These are phyloP conservation scores for Lordiphosa collinella DNA, from an alignment of 1,140 invertebrate species.

Conservation along the genomic window DNA sequence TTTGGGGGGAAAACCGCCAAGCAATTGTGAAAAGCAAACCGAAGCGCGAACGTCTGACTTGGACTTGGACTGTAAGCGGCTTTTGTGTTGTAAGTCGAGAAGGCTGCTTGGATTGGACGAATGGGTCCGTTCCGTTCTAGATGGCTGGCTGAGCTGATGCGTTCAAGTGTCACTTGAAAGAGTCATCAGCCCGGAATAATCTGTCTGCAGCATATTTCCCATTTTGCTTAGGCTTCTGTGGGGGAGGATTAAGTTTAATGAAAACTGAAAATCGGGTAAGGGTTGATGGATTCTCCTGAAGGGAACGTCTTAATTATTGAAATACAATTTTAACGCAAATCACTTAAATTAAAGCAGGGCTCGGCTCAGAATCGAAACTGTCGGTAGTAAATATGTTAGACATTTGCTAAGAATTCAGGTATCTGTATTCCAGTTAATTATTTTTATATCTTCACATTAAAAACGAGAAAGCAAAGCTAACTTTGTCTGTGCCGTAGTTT, in stretches of 20 bases:
- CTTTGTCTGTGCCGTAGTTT: too few species aligned
- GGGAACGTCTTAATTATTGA: too few species aligned
- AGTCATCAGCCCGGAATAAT: slow-evolving; percentile 46
- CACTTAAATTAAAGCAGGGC: too few species aligned
- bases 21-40: slow-evolving; percentile 5
- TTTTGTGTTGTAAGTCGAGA: slow-evolving; percentile 25
- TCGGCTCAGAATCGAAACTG: too few species aligned
- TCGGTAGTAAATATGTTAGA: too few species aligned
- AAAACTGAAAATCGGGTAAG: not conserved
- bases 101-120: slow-evolving; percentile 4
- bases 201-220: slow-evolving; percentile 31
- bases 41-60: slow-evolving; percentile 15
- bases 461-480: too few species aligned
- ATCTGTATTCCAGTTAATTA: too few species aligned
- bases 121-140: slow-evolving; percentile 6
- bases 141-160: slow-evolving; percentile 15
- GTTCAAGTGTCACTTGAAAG: slow-evolving; percentile 45
- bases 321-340: too few species aligned
- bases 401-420: too few species aligned
- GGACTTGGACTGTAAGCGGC: slow-evolving; percentile 28
- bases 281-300: not conserved
- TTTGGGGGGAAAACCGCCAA: slow-evolving; percentile 19
- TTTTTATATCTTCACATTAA: too few species aligned
- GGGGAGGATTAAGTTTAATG: slow-evolving; percentile 1
- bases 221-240: slow-evolving; percentile 12